These are phyloP conservation scores for Pygoscelis antarcticus DNA, from an alignment of 2,113 vertebrate species.

Conservation along the genomic window DNA sequence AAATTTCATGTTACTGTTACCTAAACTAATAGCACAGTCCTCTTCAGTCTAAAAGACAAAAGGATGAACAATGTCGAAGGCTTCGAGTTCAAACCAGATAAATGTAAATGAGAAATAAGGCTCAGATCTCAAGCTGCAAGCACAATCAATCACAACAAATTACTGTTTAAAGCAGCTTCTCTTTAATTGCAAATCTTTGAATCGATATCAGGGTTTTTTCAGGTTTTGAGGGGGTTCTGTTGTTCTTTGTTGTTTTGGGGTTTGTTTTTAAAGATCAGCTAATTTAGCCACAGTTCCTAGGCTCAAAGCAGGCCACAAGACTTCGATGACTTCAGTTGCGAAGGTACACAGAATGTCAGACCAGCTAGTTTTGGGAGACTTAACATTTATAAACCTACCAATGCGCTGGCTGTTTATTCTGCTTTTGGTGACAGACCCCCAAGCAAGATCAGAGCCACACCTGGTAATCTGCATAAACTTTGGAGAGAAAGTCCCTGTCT, in stretches of 20 bases:
- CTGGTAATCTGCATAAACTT: not conserved
- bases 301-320: not conserved
- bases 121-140: not conserved
- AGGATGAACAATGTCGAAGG: not conserved
- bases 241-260: not conserved
- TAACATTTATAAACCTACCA: not conserved
- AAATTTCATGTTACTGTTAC: not conserved
- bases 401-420: not conserved
- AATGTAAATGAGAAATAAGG: not conserved
- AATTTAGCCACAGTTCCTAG: not conserved
- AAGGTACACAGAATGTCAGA: not conserved
- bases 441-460: not conserved
- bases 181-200: not conserved
- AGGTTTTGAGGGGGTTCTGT: not conserved
- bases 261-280: not conserved
- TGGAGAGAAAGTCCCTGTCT: not conserved
- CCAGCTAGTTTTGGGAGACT: not conserved
- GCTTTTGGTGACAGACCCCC: not conserved
- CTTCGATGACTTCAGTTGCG: not conserved
- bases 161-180: not conserved
- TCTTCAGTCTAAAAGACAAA: not conserved
- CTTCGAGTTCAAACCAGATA: not conserved
- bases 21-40: not conserved
- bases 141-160: not conserved
- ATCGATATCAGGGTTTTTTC: not conserved